Base-by-base conservation (phyloP, 2,113 vertebrate species). In the Xenus cinereus region DNA sequence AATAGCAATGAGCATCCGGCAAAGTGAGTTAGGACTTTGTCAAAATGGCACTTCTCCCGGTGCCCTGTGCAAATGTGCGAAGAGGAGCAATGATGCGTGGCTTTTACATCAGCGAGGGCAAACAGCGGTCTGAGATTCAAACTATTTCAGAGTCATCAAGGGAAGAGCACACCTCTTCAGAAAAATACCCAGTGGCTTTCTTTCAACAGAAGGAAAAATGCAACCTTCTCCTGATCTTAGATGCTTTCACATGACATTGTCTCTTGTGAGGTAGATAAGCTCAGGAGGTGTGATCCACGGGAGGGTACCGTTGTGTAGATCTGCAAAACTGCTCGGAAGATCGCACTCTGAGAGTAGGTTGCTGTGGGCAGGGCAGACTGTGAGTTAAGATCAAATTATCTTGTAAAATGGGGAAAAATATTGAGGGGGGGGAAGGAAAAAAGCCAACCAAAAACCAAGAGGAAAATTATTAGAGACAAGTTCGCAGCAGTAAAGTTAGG, bases 221-320 rank as follows among this genome's bases (percentile, higher is more conserved):
- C 46, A 54, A 3, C 27, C 6, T 48, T 57, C 43, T 59, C 7
- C 57, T 62, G 24, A 21, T 59, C 26, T 59, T 41, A 75, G n/a
- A 14, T 5, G 0, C 6, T 60, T 77, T 28, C 21, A 28, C 19
- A 7, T 4, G 1, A 8, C 12, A 4, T 14, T 0, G 0, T 64
- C 67, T 46, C 39, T n/a, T 27, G n/a, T 37, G 76, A 39, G 0
- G 1, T 3, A 32, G 56, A 45, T 50, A n/a, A 57, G 27, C 45
- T 51, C 15, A 30, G 45, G 60, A 84, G 35, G 35, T 19, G 30
- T 8, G n/a, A 22, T 57, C 62, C 6, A 3, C 45, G 24, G 84
- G 41, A 54, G 37, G 18, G 6, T 57, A 33, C 18, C n/a, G 28
- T 46, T 53, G 12, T 33, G 32, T 30, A 21, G 45, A 19, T 87